Evolutionary conservation across 1,140 invertebrate genomes (phyloP).

Genomic region (Zaprionus lachaisei): DNA sequence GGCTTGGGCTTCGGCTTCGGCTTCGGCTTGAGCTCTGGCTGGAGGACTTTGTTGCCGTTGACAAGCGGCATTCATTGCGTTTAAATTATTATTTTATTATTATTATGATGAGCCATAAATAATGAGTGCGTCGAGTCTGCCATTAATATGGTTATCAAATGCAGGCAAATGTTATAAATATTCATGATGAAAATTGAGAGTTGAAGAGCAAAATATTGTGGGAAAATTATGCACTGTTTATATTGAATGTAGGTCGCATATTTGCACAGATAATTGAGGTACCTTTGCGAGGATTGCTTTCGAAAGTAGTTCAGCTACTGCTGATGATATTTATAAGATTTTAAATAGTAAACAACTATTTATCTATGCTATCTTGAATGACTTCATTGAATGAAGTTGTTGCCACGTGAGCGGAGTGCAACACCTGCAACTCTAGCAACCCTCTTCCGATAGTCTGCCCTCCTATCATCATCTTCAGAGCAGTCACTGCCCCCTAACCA

Average conservation of each 20-base stretch:
- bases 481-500: slow-evolving; percentile 64
- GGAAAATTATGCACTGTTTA: slow-evolving; percentile 20
- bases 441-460: not conserved
- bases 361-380: slow-evolving; percentile 1
- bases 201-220: slow-evolving; percentile 41
- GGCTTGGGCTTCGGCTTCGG: slow-evolving; percentile 17
- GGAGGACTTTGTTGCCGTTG: slow-evolving; percentile 66
- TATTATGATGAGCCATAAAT: slow-evolving; percentile 69
- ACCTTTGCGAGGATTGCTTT: not conserved
- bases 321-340: not conserved
- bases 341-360: not conserved
- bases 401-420: slow-evolving; percentile 35
- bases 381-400: not conserved
- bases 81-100: slow-evolving; percentile 83
- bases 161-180: slow-evolving; percentile 73
- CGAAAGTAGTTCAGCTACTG: not conserved
- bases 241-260: slow-evolving; percentile 17
- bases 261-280: not conserved
- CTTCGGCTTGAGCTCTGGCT: slow-evolving; percentile 11
- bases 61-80: slow-evolving; percentile 79
- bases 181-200: slow-evolving; percentile 44
- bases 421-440: slow-evolving; percentile 23
- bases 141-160: slow-evolving; percentile 77
- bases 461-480: slow-evolving; percentile 39
- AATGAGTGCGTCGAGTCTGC: slow-evolving; percentile 48